phyloP scores from a whole-genome alignment of 2,797 vertebrate genomes.

The Spinus pinus region DNA sequence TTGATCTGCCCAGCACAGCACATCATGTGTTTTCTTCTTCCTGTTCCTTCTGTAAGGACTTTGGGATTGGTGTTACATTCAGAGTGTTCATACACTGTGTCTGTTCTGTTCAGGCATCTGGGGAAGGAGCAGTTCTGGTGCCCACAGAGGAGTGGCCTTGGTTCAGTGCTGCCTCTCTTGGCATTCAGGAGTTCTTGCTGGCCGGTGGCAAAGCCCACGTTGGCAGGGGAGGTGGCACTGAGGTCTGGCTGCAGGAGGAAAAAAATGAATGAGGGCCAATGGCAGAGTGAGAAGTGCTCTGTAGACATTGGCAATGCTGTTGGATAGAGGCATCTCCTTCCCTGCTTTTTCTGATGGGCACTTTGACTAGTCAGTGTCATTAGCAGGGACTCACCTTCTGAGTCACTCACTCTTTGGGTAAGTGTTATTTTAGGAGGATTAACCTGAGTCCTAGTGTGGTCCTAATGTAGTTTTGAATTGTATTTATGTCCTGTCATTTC shows the following conservation, averaged over 20 bases:
- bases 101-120: background rate
- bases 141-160: background rate
- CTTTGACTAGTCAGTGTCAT: rapidly evolving
- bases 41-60: background rate
- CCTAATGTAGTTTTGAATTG: background rate
- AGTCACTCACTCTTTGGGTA: background rate
- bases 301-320: background rate
- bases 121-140: background rate
- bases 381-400: background rate
- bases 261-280: rapidly evolving
- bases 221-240: background rate
- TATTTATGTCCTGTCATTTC: background rate
- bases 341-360: background rate
- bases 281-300: background rate
- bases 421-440: background rate
- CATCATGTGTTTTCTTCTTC: background rate
- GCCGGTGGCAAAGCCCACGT: background rate
- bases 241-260: background rate
- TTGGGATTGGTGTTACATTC: background rate
- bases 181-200: background rate
- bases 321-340: background rate
- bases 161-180: background rate
- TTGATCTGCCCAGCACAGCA: background rate
- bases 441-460: rapidly evolving
- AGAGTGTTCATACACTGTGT: background rate